Base-by-base conservation (phyloP, 1,140 invertebrate species). In the Drosophila fuyamai region DNA sequence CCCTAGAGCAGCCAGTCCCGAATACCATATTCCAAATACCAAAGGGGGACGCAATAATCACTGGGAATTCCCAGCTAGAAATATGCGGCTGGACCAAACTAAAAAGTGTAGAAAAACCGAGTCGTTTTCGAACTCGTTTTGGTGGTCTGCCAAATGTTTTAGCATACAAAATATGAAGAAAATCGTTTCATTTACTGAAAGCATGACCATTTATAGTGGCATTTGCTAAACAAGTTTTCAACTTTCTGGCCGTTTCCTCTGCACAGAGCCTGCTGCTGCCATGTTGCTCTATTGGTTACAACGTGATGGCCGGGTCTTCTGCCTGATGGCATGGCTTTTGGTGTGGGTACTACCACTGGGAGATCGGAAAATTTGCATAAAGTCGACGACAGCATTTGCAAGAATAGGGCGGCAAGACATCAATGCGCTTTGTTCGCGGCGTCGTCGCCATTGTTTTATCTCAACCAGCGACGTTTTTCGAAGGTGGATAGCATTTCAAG, bases 11-110 rank as follows among this genome's bases (percentile, higher is more conserved):
- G 35, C 18, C 60, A 59, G 62, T 70, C 32, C 50, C 41, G 58
- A 66, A 76, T 51, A 56, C 47, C 47, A 46, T 27, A 61, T 23
- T 9, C 43, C 47, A 53, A 79, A 51, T 53, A 40, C 38, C 43
- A 54, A 72, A 66, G 46, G 75, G 58, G 85, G 79, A 63, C 58
- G 58, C 66, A 62, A 86, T 76, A 88, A 88, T 68, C 76, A 75
- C 55, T 73, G 82, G 82, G 79, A 82, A 86, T 88, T 88, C 76
- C 82, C 82, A 70, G 73, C 58, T 86, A 86, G 82, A 86, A 83
- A 86, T 79, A 77, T 71, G 55, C 27, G 74, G 53, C 44, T 81
- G 58, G 48, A 48, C 66, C 54, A 84, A 76, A 76, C 57, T 76
- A 56, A 75, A 77, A 80, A 76, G 53, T 76, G 54, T 83, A 79